phyloP scores from a whole-genome alignment of 2,113 vertebrate genomes.

The Mus spicilegus region DNA sequence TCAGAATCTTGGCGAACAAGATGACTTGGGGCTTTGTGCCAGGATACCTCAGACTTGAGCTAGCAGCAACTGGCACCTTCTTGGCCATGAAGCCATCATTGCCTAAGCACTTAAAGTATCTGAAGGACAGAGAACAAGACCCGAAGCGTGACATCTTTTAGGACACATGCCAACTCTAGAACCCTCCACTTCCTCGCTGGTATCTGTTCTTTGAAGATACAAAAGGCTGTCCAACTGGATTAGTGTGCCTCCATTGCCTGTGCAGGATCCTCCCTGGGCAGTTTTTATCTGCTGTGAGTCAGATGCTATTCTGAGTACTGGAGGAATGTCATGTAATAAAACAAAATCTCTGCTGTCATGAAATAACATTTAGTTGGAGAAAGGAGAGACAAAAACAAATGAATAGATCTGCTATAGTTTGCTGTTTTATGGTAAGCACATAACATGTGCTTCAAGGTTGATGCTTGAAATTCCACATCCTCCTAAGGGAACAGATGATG shows the following conservation, averaged over 20 bases:
- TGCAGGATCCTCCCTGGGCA: background rate
- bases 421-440: background rate
- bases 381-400: slow-evolving; percentile 1
- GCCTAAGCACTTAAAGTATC: background rate
- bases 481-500: background rate
- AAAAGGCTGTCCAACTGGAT: background rate
- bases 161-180: background rate
- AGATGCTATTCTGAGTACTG: background rate
- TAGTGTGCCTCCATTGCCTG: background rate
- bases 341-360: background rate
- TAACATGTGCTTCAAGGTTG: background rate
- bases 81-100: background rate
- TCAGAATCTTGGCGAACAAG: background rate
- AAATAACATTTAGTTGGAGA: background rate
- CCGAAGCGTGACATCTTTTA: background rate
- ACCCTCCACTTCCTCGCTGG: background rate
- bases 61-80: background rate
- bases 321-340: background rate
- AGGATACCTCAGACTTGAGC: background rate
- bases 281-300: background rate
- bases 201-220: background rate
- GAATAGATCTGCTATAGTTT: background rate
- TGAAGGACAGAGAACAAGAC: background rate
- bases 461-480: background rate
- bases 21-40: background rate